phyloP scores from a whole-genome alignment of 2,113 vertebrate genomes.

The Elephas maximus region DNA sequence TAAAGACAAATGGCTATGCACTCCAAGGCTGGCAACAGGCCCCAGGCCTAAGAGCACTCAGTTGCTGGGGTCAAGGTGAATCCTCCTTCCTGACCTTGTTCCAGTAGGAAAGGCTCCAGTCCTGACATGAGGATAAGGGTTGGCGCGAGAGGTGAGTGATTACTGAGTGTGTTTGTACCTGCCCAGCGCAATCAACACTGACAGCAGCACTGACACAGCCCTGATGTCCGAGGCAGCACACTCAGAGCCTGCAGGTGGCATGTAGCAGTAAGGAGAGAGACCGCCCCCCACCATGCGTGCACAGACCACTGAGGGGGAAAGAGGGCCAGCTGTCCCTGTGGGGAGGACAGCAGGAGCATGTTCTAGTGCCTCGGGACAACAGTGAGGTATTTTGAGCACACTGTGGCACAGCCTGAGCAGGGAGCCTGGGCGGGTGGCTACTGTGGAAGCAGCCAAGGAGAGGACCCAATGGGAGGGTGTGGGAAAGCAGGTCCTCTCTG shows the following conservation, averaged over 20 bases:
- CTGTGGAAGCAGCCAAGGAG: neutral
- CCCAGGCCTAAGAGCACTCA: neutral
- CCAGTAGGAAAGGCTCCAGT: neutral
- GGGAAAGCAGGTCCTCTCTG: neutral
- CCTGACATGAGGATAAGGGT: neutral
- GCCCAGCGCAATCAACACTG: no score
- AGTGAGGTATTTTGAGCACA: no score
- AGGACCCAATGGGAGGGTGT: neutral
- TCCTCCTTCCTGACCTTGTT: neutral
- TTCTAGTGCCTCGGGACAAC: neutral
- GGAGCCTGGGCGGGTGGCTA: neutral
- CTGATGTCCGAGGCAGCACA: neutral
- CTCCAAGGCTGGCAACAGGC: neutral
- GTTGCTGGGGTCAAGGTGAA: neutral
- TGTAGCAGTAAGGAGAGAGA: neutral
- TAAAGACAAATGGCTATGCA: neutral
- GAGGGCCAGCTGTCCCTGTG: neutral
- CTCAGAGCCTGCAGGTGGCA: neutral
- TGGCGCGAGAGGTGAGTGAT: neutral
- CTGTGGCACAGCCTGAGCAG: neutral
- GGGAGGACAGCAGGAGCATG: neutral
- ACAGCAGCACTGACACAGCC: accelerated
- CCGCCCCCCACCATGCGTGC: accelerated
- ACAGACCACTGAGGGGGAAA: neutral
- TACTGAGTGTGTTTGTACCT: neutral